A percentile compares a stretch with the other conserved stretches of the same genome.
Evolutionary conservation across 2,113 vertebrate genomes (phyloP).

Genomic region (Pavo muticus): DNA sequence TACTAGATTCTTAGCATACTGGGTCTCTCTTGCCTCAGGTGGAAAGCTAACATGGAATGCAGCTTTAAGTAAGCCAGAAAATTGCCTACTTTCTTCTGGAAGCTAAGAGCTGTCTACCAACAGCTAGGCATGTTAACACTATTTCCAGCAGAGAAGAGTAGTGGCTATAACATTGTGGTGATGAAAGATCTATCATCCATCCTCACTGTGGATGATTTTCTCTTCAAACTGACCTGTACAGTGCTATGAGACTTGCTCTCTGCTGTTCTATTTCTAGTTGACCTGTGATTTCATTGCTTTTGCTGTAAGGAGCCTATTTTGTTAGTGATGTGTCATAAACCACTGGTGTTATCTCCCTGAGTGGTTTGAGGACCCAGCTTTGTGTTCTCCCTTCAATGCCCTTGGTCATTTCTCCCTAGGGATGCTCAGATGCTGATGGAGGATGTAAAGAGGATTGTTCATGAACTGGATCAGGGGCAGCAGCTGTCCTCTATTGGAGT

Average conservation of each 20-base stretch:
- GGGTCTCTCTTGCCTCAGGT: neutral
- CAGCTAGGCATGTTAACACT: neutral
- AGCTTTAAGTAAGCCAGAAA: neutral
- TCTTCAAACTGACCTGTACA: neutral
- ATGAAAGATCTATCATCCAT: neutral
- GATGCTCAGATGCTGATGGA: conserved; percentile 98
- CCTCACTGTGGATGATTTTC: neutral
- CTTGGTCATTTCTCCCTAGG: conserved; percentile 71
- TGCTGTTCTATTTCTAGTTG: neutral
- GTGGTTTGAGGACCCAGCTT: neutral
- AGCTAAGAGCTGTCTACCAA: neutral
- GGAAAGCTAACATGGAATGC: neutral
- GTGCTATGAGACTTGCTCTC: neutral
- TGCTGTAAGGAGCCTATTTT: neutral
- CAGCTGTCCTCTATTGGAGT: conserved; percentile 93
- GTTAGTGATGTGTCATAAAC: neutral
- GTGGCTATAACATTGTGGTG: neutral
- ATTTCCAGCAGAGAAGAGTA: neutral
- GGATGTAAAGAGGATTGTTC: conserved; percentile 94
- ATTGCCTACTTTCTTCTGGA: neutral
- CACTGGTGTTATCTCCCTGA: neutral
- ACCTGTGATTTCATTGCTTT: neutral
- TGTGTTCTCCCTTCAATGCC: neutral
- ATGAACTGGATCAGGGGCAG: conserved; percentile 94
- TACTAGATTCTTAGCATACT: neutral